Evolutionary conservation across 1,140 invertebrate genomes (phyloP), one percentile per base, ranked within the genome.

Genomic region (Drosophila pruinosa): DNA sequence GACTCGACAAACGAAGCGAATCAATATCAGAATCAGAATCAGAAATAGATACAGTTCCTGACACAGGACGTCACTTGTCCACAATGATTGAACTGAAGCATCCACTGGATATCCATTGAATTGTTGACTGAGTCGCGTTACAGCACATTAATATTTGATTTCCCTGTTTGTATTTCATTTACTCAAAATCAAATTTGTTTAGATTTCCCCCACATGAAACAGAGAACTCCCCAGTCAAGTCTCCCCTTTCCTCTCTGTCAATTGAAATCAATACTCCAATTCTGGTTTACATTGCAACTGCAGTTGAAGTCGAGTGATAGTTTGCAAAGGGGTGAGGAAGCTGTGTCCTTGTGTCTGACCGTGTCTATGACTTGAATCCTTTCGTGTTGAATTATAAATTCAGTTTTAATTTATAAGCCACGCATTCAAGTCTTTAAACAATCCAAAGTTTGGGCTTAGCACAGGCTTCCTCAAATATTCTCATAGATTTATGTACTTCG

Each of bases 111-210:
- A 50, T 58, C n/a, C 15, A 57, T 45, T 57, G 19, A 47, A 48
- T 59, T 59, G 57, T 59, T 48, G 43, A 59, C 43, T 59, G 43
- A 59, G 48, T 64, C 61, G 73, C 77, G 72, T 67, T 64, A 57
- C 69, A 75, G 77, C 34, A 69, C 77, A 74, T 86, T 81, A 86
- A 86, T 86, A 78, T 86, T 86, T 86, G 82, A 86, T 63, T 80
- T 86, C 63, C 65, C 61, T 86, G 81, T 85, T 85, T 85, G 81
- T 81, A 86, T 86, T 86, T 86, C 80, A 86, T 86, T 81, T 86
- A 53, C 74, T 75, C 65, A 17, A 81, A 72, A 70, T 77, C 77
- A 75, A 81, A 81, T 86, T 67, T 86, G 68, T 72, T 67, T 72
- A 73, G 77, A 77, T 50, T 61, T 39, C 52, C 38, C 64, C 39